Percentiles rank a stretch among this genome's conserved stretches.
phyloP scores from a whole-genome alignment of 2,888 invertebrate species.

The Microdon myrmicae region DNA sequence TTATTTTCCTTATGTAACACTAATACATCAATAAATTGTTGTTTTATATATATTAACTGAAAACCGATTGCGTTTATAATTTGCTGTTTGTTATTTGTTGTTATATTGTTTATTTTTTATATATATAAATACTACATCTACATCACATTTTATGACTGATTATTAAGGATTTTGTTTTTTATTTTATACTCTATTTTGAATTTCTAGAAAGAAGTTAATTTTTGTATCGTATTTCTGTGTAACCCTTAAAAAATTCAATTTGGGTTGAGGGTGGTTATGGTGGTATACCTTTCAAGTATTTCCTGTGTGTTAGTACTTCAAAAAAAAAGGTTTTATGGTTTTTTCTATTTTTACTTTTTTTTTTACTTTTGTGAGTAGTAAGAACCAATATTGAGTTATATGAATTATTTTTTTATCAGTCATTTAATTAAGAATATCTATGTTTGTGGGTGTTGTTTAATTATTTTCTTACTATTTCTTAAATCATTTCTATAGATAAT shows the following conservation, averaged over 20 bases:
- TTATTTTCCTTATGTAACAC: conserved; percentile 56
- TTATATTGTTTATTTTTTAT: conserved; percentile 37
- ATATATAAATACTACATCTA: conserved; percentile 55
- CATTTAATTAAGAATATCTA: conserved; percentile 43
- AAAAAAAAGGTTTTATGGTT: conserved; percentile 29
- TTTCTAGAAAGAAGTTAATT: conserved; percentile 37
- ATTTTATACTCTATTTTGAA: conserved; percentile 38
- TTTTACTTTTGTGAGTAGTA: conserved; percentile 41
- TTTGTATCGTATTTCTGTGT: conserved; percentile 39
- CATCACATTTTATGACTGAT: conserved; percentile 56
- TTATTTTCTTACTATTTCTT: not conserved
- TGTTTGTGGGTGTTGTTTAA: too few species aligned
- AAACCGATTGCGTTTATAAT: conserved; percentile 46
- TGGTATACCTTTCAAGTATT: conserved; percentile 17
- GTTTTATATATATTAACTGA: conserved; percentile 43
- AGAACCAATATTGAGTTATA: not conserved
- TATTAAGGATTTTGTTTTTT: conserved; percentile 45
- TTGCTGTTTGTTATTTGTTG: conserved; percentile 33
- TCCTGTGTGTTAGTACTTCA: conserved; percentile 25
- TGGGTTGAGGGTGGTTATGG: conserved; percentile 28
- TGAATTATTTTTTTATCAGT: conserved; percentile 33
- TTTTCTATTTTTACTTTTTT: too few species aligned
- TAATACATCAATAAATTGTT: conserved; percentile 30
- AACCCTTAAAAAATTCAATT: conserved; percentile 61
- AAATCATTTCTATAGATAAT: conserved; percentile 27